phyloP scores from a whole-genome alignment of 2,797 vertebrate species.

The Schizothorax lantsangensis region DNA sequence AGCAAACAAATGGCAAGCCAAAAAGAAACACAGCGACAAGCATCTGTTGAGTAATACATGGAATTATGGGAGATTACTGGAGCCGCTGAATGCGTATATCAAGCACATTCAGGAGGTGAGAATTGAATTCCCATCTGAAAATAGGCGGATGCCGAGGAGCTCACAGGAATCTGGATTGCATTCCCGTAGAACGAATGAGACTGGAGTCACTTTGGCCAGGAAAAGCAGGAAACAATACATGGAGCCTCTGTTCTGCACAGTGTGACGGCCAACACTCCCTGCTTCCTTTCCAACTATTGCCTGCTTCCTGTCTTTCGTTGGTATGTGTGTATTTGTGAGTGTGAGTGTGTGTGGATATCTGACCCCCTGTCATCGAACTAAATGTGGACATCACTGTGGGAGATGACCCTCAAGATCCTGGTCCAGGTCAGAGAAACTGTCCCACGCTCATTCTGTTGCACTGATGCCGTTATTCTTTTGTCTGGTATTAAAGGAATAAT shows the following conservation, averaged over 20 bases:
- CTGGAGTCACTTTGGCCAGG: neutral
- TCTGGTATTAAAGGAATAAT: neutral
- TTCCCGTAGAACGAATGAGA: neutral
- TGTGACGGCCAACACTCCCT: conserved; percentile 17
- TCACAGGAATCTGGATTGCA: neutral
- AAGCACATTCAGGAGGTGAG: neutral
- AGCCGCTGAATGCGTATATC: neutral
- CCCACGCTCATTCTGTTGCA: conserved; percentile 10
- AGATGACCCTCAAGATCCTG: neutral
- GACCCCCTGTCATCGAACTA: neutral
- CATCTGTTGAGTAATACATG: neutral
- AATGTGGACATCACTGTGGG: conserved; percentile 17
- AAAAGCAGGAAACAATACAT: conserved; percentile 43
- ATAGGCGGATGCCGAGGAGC: neutral
- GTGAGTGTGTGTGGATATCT: conserved; percentile 3
- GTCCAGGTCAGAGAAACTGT: conserved; percentile 8
- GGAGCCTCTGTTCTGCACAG: conserved; percentile 7
- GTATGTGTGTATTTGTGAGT: neutral
- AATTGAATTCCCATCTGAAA: conserved; percentile 4
- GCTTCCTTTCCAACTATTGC: conserved; percentile 26
- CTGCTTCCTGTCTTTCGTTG: conserved; percentile 71
- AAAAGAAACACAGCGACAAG: neutral
- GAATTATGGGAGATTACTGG: conserved; percentile 19
- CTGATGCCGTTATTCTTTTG: neutral
- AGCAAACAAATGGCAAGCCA: conserved; percentile 16